These are phyloP conservation scores for Cydia splendana DNA, from an alignment of 1,140 invertebrate genomes.

Conservation along the genomic window DNA sequence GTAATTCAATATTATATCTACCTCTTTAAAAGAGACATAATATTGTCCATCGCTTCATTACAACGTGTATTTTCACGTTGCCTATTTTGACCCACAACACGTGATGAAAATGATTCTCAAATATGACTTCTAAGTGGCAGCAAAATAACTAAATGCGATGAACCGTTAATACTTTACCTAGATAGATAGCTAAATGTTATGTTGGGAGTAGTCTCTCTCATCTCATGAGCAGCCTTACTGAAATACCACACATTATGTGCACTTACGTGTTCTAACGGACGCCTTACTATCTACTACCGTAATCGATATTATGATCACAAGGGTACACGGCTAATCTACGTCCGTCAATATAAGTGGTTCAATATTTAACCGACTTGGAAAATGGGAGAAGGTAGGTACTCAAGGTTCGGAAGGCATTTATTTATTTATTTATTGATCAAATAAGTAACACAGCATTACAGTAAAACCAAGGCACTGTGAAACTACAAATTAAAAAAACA, in stretches of 20 bases:
- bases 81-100: too few species aligned
- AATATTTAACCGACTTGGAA: neutral
- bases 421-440: too few species aligned
- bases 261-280: conserved; percentile 27
- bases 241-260: conserved; percentile 28
- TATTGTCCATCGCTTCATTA: too few species aligned
- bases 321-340: neutral
- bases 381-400: neutral
- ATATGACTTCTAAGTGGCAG: neutral
- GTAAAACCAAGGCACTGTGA: too few species aligned
- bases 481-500: too few species aligned
- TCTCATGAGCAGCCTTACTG: conserved; percentile 8
- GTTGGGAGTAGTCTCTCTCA: neutral
- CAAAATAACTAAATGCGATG: neutral
- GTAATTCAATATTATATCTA: too few species aligned
- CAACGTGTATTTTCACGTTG: too few species aligned
- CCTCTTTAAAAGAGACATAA: too few species aligned
- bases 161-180: conserved; percentile 20
- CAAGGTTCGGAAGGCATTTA: too few species aligned
- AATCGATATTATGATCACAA: conserved; percentile 30
- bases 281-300: neutral
- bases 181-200: neutral
- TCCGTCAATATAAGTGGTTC: neutral
- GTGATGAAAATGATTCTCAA: too few species aligned
- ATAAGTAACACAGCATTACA: too few species aligned